phyloP scores from a whole-genome alignment of 2,888 invertebrate genomes.

The Hydropsyche betteni region DNA sequence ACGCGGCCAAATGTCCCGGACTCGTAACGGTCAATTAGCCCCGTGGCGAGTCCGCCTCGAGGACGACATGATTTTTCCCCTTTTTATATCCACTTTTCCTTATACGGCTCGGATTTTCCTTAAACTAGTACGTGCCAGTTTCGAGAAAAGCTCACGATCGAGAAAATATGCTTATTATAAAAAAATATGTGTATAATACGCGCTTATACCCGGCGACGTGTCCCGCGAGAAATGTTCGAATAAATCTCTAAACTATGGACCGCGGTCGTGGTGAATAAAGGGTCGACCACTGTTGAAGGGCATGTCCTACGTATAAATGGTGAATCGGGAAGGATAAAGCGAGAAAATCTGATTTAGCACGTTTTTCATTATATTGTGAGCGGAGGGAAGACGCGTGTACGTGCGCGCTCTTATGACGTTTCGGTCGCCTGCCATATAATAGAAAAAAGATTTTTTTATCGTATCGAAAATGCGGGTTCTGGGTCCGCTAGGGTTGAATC shows the following conservation, averaged over 20 bases:
- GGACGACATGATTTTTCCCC: background rate
- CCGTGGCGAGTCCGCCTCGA: background rate
- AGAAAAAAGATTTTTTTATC: too few relatives aligned
- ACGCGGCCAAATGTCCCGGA: conserved; percentile 31
- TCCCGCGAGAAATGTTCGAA: background rate
- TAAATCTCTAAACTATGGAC: conserved; percentile 12
- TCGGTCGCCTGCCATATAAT: too few relatives aligned
- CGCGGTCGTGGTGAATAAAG: background rate
- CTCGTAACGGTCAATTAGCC: conserved; percentile 29
- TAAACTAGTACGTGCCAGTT: background rate
- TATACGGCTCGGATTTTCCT: background rate
- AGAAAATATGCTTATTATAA: too few relatives aligned
- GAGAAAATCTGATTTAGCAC: conserved; percentile 17
- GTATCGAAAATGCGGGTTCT: too few relatives aligned
- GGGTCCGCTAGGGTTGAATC: background rate
- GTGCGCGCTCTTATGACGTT: too few relatives aligned
- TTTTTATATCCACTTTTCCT: conserved; percentile 13
- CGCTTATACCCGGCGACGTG: background rate
- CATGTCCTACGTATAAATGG: conserved; percentile 26
- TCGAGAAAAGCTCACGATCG: too few relatives aligned
- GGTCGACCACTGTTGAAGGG: background rate
- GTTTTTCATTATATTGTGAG: conserved; percentile 22
- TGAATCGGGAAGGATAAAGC: conserved; percentile 9
- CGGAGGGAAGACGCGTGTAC: too few relatives aligned
- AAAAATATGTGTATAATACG: too few relatives aligned